A percentile compares a stretch with the other conserved stretches of the same genome.
These are phyloP conservation scores for Neomonachus schauinslandi DNA, from an alignment of 2,113 vertebrate genomes.

Conservation along the genomic window DNA sequence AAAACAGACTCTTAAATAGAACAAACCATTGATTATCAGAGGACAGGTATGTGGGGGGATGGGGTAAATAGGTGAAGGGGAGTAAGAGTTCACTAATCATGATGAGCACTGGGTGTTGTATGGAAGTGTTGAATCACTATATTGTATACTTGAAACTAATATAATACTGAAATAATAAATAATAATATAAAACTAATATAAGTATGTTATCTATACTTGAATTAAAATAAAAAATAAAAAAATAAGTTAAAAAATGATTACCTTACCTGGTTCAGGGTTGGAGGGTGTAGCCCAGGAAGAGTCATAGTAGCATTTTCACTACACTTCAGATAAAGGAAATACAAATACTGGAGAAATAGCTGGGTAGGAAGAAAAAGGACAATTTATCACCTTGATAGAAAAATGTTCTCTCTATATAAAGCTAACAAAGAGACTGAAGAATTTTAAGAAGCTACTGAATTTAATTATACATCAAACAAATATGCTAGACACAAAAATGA, in stretches of 20 bases:
- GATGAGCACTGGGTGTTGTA: not conserved
- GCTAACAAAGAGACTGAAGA: not conserved
- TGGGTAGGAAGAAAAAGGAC: conserved; percentile 69
- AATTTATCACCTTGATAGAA: not conserved
- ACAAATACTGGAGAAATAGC: conserved; percentile 95
- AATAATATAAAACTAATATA: not conserved
- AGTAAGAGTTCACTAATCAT: not conserved
- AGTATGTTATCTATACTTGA: not conserved
- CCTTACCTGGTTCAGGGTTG: conserved; percentile 92
- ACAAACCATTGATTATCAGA: not conserved
- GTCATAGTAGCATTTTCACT: conserved; percentile 86
- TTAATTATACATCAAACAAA: not conserved
- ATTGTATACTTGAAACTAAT: not conserved
- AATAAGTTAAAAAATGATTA: not conserved
- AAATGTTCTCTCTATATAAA: not conserved
- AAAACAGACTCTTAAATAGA: not conserved
- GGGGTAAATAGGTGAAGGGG: not conserved
- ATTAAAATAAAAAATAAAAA: not conserved
- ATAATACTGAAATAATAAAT: no score
- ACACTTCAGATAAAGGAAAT: conserved; percentile 93
- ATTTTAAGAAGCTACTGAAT: not conserved
- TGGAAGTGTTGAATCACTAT: not conserved
- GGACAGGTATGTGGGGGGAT: not conserved
- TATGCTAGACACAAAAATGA: not conserved
- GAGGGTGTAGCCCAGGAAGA: conserved; percentile 84